Conservation (phyloP, 2,888 invertebrate species). For the Dioctria rufipes region DNA sequence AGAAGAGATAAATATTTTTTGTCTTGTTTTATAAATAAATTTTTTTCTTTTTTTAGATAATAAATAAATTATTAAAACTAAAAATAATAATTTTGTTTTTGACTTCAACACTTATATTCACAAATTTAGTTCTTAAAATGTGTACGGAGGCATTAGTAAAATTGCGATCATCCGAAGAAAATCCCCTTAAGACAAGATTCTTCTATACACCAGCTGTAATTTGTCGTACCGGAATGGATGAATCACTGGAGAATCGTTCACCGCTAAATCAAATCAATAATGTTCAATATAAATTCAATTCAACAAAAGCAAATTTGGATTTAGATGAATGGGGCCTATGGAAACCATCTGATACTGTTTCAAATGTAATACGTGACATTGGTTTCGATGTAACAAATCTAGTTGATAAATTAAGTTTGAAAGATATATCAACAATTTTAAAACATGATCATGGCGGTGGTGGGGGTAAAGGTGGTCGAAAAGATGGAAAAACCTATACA, state of each 20-base stretch:
- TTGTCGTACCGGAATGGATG: not conserved
- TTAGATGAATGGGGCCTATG: conserved; percentile 46
- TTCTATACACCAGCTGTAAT: conserved; percentile 53
- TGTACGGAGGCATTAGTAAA: conserved; percentile 43
- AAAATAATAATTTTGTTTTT: not conserved
- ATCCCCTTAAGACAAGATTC: conserved; percentile 33
- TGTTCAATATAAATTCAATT: conserved; percentile 52
- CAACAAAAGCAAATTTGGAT: conserved; percentile 28
- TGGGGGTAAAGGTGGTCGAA: not conserved
- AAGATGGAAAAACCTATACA: not conserved
- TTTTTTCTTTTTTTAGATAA: not conserved
- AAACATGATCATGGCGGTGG: conserved; percentile 1
- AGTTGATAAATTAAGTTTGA: conserved; percentile 27
- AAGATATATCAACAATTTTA: conserved; percentile 12
- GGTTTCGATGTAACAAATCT: conserved; percentile 49
- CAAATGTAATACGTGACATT: conserved; percentile 46
- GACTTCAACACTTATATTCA: not conserved
- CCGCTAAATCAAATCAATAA: conserved; percentile 41
- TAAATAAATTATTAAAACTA: conserved; percentile 11
- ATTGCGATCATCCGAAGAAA: conserved; percentile 20
- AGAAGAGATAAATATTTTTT: too few species aligned
- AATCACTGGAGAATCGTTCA: conserved; percentile 49
- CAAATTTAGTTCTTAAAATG: conserved; percentile 49
- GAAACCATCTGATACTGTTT: conserved; percentile 30
- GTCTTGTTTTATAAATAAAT: too few species aligned